Evolutionary conservation across 2,797 vertebrate species (phyloP), one percentile per base, ranked within the genome.

Genomic region (Dryobates pubescens): DNA sequence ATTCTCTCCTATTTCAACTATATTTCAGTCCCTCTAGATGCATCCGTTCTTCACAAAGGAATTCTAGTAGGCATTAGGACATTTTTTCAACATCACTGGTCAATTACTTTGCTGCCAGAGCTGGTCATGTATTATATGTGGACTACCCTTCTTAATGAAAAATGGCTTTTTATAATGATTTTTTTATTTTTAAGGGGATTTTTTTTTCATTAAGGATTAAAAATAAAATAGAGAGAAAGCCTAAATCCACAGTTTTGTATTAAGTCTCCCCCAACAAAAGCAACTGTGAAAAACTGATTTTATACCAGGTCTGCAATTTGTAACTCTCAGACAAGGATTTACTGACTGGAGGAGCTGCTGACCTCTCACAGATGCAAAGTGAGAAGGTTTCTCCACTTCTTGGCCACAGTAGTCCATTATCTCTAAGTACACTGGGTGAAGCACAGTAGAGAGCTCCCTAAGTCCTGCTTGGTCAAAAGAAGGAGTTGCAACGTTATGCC

Each of bases 1-100:
- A 78, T 81, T 93, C 92, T 90, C 59, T 83, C 38, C 63, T 62
- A 41, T 88, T 93, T 79, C 70, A 81, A 56, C 64, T 34, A 6
- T 59, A 75, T 85, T 91, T 90, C 49, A 64, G 16, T 80, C 58
- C 36, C 36, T 22, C 27, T 82, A 27, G 64, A 32, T 34, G 53
- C 57, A 77, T 94, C 76, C 74, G 24, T 89, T 85, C 54, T 89
- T 94, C 78, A 80, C 87, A 77, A 78, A 82, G 56, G 81, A 65
- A 54, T 88, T 88, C 49, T 77, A 34, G 62, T 61, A 67, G 51
- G 14, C 29, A 30, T 29, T 68, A 18, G 58, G 62, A 75, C 41
- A 56, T 88, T 73, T 88, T 92, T 78, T 86, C 68, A 71, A 43
- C 43, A 84, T 73, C 71, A 22, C 10, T 64, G 49, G 16, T 88